Conservation (phyloP, 2,113 vertebrate species). For the Pampusana beccarii region DNA sequence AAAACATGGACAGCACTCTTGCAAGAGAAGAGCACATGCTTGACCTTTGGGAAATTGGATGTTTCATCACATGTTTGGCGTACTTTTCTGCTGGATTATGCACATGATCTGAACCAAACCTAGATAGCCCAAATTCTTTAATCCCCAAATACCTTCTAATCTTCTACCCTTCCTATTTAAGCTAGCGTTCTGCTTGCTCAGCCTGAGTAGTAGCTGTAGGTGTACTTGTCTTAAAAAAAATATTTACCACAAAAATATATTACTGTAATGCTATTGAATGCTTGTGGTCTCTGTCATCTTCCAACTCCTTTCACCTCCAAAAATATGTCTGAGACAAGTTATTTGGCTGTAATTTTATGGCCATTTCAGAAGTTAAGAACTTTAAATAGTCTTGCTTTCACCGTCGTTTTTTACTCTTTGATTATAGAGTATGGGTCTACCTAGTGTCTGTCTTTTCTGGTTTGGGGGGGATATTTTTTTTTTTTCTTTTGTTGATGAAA, state of each 20-base stretch:
- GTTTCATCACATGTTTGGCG: accelerated
- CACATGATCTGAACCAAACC: accelerated
- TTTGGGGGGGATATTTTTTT: no score
- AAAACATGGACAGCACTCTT: no score
- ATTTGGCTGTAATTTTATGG: not conserved
- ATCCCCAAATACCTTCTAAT: not conserved
- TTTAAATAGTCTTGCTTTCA: not conserved
- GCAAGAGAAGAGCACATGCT: not conserved
- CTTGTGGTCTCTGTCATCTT: not conserved
- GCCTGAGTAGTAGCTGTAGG: not conserved
- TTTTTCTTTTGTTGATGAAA: not conserved
- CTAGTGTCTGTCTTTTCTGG: not conserved
- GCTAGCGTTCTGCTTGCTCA: not conserved
- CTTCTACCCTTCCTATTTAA: not conserved
- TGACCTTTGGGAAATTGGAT: not conserved
- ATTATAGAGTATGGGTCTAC: not conserved
- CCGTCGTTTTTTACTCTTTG: not conserved
- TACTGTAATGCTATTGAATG: not conserved
- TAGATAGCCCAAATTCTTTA: not conserved
- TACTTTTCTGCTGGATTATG: not conserved
- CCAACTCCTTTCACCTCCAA: not conserved
- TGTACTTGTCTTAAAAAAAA: not conserved
- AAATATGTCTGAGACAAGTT: not conserved
- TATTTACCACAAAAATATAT: not conserved
- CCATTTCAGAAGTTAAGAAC: not conserved